phyloP scores from a whole-genome alignment of 1,140 invertebrate species.

The Drosophila tani region DNA sequence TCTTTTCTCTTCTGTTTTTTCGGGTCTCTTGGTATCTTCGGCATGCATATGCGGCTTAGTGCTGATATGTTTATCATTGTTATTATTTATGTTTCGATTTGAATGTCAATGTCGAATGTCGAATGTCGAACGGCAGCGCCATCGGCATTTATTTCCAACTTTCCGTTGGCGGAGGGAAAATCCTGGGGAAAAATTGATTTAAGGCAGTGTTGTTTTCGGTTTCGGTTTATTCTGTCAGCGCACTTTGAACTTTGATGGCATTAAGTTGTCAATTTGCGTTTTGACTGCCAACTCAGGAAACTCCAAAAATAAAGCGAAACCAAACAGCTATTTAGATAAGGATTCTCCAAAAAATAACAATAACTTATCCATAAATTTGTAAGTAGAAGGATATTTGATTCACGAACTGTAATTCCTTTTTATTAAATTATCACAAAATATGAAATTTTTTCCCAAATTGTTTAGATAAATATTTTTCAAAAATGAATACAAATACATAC shows the following conservation, averaged over 20 bases:
- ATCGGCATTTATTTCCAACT: constrained; percentile 40
- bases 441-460: too few species aligned
- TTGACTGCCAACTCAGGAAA: constrained; percentile 41
- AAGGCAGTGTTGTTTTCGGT: constrained; percentile 30
- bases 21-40: constrained; percentile 32
- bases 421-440: too few species aligned
- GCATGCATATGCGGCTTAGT: constrained; percentile 51
- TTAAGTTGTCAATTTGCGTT: constrained; percentile 81
- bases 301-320: neutral
- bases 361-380: neutral
- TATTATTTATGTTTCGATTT: constrained; percentile 83
- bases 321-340: constrained; percentile 1
- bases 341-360: too few species aligned
- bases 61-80: constrained; percentile 83
- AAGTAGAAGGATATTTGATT: neutral
- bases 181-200: constrained; percentile 1
- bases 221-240: constrained; percentile 45
- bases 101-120: constrained; percentile 76
- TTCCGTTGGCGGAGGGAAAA: neutral
- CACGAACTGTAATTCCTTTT: too few species aligned
- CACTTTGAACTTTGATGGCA: constrained; percentile 80
- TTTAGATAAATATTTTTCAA: too few species aligned
- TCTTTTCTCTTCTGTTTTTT: neutral
- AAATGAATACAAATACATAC: too few species aligned
- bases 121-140: constrained; percentile 17